Base-by-base conservation (phyloP, 37 sponge, comb jelly and placozoan genomes). In the Eunapius fragilis region DNA sequence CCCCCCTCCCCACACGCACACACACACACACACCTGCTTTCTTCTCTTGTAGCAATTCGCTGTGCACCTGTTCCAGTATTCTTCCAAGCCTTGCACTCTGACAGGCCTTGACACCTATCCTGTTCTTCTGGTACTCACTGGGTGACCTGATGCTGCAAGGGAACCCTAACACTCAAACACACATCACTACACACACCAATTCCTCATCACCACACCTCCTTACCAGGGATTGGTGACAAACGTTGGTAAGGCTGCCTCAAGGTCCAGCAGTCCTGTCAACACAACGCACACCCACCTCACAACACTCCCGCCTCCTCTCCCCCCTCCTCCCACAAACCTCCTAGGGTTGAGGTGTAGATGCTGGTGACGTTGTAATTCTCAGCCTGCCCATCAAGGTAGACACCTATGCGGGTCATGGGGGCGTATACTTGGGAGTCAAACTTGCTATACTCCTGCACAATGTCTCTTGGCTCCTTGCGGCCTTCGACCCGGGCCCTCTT, bases 371-470 rank as follows among this genome's bases (percentile, higher is more conserved):
- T 70, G 85, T 91, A 94, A 85, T 90, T 87, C 84, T 98, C 96
- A 36, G 96, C 89, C 19, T 79, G 80, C 67, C 79, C 49, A 76
- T 98, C 98, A 81, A 98, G 86, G 87, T 92, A 96, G 35, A 96
- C 93, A 32, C 98, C 98, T 30, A 94, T 83, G 0, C 97, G 89
- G 0, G 95, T 94, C 90, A 92, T 91, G 23, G 98, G 98, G 70
- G 98, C 98, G 77, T 98, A 98, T 67, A 94, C 94, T 84, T 96
- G 86, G 11, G 98, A 98, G 48, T 83, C 88, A 86, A 87, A 92
- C 88, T 94, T 86, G 38, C 85, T 89, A 84, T 98, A 98, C n/a
- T 94, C 91, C 38, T 87, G 80, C 37, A 96, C 92, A 69, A 96
- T 79, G 50, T 96, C 75, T 38, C 97, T 74, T 32, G 89, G 37